These are phyloP conservation scores for Antedon mediterranea DNA, from an alignment of 53 echinoderm and acorn worm genomes.

Conservation along the genomic window DNA sequence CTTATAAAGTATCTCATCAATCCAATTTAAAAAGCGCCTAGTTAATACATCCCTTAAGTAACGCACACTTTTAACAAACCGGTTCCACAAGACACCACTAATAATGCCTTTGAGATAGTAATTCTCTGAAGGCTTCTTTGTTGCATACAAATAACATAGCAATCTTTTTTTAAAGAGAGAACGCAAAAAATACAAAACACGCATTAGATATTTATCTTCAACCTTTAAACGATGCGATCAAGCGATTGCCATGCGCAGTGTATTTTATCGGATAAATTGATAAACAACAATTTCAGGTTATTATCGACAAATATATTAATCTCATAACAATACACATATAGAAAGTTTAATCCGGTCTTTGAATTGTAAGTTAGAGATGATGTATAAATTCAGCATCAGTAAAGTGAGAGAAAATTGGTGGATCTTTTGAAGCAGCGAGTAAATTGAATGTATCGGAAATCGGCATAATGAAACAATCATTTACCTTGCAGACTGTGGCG, in stretches of 20 bases:
- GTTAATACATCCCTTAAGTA: not conserved
- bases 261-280: not conserved
- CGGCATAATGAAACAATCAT: constrained; percentile 1
- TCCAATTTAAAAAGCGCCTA: not conserved
- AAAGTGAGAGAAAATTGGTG: not conserved
- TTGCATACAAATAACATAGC: not conserved
- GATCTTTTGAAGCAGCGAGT: not conserved
- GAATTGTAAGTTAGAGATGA: not conserved
- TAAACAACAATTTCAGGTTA: not conserved
- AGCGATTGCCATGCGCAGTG: not conserved
- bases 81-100: not conserved
- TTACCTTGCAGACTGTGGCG: not conserved
- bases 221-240: not conserved
- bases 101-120: not conserved
- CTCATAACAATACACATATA: not conserved
- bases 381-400: not conserved
- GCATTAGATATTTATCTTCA: not conserved
- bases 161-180: not conserved
- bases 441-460: constrained; percentile 1
- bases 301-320: not conserved
- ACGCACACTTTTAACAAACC: not conserved
- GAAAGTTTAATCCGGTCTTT: not conserved
- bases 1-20: not conserved
- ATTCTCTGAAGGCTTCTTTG: not conserved
- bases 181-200: not conserved